Percentiles rank a stretch among this genome's conserved stretches.
Conservation (phyloP, 2,888 invertebrate genomes). For the Kryphioiulus occultus region DNA sequence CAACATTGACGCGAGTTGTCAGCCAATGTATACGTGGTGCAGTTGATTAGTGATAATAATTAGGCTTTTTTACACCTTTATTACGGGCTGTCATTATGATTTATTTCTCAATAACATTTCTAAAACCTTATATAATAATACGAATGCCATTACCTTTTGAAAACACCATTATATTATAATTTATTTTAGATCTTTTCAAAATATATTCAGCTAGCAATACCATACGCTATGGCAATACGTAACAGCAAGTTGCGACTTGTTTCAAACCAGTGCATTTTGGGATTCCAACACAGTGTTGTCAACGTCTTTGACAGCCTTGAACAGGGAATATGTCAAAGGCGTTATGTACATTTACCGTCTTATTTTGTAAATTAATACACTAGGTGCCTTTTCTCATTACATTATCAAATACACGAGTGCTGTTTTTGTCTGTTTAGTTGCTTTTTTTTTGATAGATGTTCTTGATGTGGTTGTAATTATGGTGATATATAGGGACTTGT, state of each 20-base stretch:
- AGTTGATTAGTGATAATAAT: too few relatives aligned
- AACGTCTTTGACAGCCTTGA: neutral
- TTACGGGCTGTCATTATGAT: neutral
- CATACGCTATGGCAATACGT: neutral
- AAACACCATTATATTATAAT: neutral
- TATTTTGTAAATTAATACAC: too few relatives aligned
- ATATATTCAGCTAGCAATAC: neutral
- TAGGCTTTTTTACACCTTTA: too few relatives aligned
- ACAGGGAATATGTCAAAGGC: too few relatives aligned
- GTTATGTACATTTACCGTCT: too few relatives aligned
- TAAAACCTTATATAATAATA: neutral
- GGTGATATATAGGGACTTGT: neutral
- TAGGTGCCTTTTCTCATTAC: too few relatives aligned
- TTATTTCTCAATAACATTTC: neutral
- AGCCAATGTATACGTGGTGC: too few relatives aligned
- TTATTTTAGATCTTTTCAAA: neutral
- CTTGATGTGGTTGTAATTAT: neutral
- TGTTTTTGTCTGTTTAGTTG: neutral
- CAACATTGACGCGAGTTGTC: too few relatives aligned
- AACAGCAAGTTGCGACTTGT: neutral
- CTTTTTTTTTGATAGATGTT: neutral
- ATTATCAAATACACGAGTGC: too few relatives aligned
- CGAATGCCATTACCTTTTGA: conserved; percentile 29
- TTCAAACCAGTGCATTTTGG: neutral
- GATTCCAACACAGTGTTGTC: neutral